Conservation (phyloP, 1,140 invertebrate species). For the Mamestra configurata region DNA sequence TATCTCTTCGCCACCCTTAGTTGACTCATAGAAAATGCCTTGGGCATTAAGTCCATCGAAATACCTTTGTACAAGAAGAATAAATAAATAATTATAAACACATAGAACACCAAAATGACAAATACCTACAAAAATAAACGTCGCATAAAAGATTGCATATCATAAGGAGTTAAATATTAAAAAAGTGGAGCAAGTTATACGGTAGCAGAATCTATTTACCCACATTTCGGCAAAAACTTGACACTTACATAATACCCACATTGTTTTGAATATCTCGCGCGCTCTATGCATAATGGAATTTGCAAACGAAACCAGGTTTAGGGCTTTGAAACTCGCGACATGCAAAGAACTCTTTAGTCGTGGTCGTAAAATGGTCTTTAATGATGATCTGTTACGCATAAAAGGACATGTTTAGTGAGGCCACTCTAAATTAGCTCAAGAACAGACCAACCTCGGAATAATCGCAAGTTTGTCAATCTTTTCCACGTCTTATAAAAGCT, state of each 20-base stretch:
- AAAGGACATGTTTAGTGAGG: neutral
- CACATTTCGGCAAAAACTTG: constrained; percentile 29
- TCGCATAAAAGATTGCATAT: neutral
- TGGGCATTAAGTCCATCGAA: too few relatives aligned
- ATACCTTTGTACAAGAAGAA: too few relatives aligned
- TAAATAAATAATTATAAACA: too few relatives aligned
- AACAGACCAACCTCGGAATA: neutral
- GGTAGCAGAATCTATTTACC: constrained; percentile 45
- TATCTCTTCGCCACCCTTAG: too few relatives aligned
- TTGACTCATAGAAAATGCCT: too few relatives aligned
- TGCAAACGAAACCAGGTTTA: neutral
- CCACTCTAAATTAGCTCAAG: constrained; percentile 1
- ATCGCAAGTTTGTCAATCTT: neutral
- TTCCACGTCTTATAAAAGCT: neutral
- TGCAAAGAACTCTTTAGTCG: neutral
- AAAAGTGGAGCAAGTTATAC: constrained; percentile 34
- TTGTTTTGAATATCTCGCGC: constrained; percentile 39
- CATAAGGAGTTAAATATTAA: neutral
- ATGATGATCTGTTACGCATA: neutral
- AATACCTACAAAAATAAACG: too few relatives aligned
- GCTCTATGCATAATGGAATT: constrained; percentile 43
- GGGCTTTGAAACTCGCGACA: neutral
- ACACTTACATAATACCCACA: constrained; percentile 27
- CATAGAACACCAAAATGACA: too few relatives aligned
- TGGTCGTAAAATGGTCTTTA: neutral